A percentile compares a stretch with the other conserved stretches of the same genome.
Evolutionary conservation across 2,888 invertebrate genomes (phyloP).

Genomic region (Aspidiotus rigidus): DNA sequence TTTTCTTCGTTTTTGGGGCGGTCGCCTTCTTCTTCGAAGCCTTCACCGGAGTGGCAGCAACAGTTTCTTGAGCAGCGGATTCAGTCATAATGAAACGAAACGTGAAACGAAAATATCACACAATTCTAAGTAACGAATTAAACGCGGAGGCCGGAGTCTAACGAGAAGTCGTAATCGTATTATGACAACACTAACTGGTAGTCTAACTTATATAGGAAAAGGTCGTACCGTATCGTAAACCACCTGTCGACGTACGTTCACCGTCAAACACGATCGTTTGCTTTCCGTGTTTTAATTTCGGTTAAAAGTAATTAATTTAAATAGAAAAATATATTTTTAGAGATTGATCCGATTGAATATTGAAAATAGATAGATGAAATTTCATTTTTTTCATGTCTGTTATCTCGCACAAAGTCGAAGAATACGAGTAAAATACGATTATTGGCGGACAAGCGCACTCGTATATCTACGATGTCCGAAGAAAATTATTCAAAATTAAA

Average conservation of each 20-base stretch:
- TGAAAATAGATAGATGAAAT: too few relatives aligned
- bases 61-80: constrained; percentile 36
- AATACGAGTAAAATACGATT: too few relatives aligned
- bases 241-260: neutral
- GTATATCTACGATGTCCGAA: too few relatives aligned
- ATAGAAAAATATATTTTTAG: neutral
- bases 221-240: constrained; percentile 18
- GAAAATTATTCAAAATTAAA: too few relatives aligned
- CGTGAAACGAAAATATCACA: neutral
- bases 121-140: neutral
- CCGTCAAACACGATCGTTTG: neutral
- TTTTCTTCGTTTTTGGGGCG: constrained; percentile 38
- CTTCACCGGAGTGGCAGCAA: constrained; percentile 34
- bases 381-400: too few relatives aligned
- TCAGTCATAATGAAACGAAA: constrained; percentile 12
- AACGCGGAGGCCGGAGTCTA: too few relatives aligned
- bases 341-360: neutral
- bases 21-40: constrained; percentile 35
- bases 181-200: neutral
- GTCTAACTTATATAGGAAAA: neutral
- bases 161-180: neutral
- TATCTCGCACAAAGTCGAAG: too few relatives aligned
- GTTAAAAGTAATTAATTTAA: neutral
- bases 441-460: too few relatives aligned
- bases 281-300: constrained; percentile 19